A percentile compares a stretch with the other conserved stretches of the same genome.
phyloP scores from a whole-genome alignment of 2,113 vertebrate species.

The Psittacula cyanocephala region DNA sequence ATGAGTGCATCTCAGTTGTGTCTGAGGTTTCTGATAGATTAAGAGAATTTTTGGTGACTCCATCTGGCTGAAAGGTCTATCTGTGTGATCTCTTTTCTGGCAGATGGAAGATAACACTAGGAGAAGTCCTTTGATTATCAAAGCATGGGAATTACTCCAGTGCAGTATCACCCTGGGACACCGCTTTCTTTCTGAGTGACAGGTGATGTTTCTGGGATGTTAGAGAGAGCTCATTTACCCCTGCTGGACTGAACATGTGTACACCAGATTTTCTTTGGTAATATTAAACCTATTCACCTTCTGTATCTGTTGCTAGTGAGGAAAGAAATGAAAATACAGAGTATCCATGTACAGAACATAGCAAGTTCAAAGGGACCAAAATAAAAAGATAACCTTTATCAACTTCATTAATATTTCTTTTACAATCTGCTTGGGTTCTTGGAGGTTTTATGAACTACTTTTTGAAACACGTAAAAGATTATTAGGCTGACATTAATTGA shows the following conservation, averaged over 20 bases:
- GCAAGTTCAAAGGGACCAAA: not conserved
- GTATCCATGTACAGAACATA: not conserved
- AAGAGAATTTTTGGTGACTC: conserved; percentile 11
- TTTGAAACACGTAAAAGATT: not conserved
- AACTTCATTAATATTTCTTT: not conserved
- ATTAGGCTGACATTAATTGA: not conserved
- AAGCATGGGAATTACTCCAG: conserved; percentile 3
- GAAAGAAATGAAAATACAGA: not conserved
- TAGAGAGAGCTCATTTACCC: not conserved
- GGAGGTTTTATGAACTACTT: not conserved
- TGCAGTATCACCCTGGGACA: not conserved
- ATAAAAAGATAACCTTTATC: not conserved
- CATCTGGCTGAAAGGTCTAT: not conserved
- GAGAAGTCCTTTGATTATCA: conserved; percentile 24
- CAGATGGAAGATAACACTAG: conserved; percentile 29
- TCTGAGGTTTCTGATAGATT: not conserved
- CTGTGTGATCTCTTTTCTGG: not conserved
- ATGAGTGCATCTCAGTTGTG: not conserved
- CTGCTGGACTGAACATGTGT: not conserved
- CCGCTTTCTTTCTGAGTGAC: not conserved
- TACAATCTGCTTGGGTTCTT: not conserved
- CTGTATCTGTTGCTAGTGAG: not conserved
- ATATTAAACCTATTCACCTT: not conserved
- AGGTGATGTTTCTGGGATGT: conserved; percentile 18
- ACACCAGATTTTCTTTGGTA: not conserved